These are phyloP conservation scores for Alentia gelatinosa DNA, from an alignment of 2,888 invertebrate species.

Conservation along the genomic window DNA sequence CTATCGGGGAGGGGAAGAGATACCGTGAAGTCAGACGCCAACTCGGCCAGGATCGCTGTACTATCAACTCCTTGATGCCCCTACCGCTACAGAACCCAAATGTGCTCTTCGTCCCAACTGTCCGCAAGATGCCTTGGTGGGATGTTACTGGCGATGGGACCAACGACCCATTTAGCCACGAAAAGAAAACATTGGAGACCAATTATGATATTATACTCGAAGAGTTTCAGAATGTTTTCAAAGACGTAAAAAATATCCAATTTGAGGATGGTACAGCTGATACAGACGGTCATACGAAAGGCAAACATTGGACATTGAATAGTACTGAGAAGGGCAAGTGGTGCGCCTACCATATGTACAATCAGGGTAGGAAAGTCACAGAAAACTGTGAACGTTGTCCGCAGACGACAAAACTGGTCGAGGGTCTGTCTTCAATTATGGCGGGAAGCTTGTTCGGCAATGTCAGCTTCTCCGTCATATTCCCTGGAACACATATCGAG, in stretches of 20 bases:
- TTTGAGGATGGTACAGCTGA: too few species aligned
- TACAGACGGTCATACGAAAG: background rate
- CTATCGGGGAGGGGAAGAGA: constrained; percentile 21
- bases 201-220: background rate
- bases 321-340: constrained; percentile 72
- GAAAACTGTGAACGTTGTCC: constrained; percentile 72
- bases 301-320: constrained; percentile 70
- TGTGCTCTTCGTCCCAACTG: background rate
- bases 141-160: background rate
- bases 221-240: background rate
- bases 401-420: constrained; percentile 68
- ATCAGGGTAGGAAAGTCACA: constrained; percentile 72
- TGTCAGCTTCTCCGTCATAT: constrained; percentile 77
- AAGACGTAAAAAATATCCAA: background rate
- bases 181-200: background rate
- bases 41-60: background rate
- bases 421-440: constrained; percentile 70
- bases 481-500: constrained; percentile 72
- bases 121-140: constrained; percentile 24
- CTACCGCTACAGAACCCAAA: constrained; percentile 48
- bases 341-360: constrained; percentile 74
- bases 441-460: constrained; percentile 75
- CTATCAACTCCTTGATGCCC: background rate
- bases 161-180: background rate
- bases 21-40: background rate